A percentile compares a stretch with the other conserved stretches of the same genome.
These are phyloP conservation scores for Gobiocypris rarus DNA, from an alignment of 2,113 vertebrate genomes.

Conservation along the genomic window DNA sequence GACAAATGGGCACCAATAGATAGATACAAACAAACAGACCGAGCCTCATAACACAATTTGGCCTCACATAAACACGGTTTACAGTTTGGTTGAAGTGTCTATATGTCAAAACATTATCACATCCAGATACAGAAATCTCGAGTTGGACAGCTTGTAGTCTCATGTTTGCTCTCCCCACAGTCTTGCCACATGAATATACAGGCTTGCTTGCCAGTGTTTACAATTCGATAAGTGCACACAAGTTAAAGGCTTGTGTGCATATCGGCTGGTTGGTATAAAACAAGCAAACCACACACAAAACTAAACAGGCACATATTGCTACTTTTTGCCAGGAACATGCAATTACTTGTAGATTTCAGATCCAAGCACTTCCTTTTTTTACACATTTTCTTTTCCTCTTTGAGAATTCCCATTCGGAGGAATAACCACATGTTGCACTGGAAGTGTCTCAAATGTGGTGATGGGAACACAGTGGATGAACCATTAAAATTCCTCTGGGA, in stretches of 20 bases:
- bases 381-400: constrained; percentile 54
- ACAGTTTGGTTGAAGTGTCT: constrained; percentile 22
- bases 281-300: constrained; percentile 55
- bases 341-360: constrained; percentile 65
- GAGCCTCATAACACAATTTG: background rate
- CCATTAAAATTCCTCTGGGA: constrained; percentile 63
- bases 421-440: constrained; percentile 42
- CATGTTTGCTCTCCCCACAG: constrained; percentile 48
- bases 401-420: constrained; percentile 40
- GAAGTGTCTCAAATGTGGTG: constrained; percentile 56
- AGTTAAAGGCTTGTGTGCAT: constrained; percentile 58
- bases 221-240: constrained; percentile 60
- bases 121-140: background rate
- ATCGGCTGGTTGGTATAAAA: constrained; percentile 62
- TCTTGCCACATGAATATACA: constrained; percentile 50
- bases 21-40: background rate
- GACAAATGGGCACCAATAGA: background rate
- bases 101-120: constrained; percentile 19
- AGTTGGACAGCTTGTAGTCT: constrained; percentile 3
- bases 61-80: constrained; percentile 4
- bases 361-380: constrained; percentile 58
- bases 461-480: constrained; percentile 48
- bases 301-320: constrained; percentile 51
- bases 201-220: constrained; percentile 55
- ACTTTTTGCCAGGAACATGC: constrained; percentile 57